Evolutionary conservation across 2,113 vertebrate species (phyloP).

Genomic region (Platysteira castanea): DNA sequence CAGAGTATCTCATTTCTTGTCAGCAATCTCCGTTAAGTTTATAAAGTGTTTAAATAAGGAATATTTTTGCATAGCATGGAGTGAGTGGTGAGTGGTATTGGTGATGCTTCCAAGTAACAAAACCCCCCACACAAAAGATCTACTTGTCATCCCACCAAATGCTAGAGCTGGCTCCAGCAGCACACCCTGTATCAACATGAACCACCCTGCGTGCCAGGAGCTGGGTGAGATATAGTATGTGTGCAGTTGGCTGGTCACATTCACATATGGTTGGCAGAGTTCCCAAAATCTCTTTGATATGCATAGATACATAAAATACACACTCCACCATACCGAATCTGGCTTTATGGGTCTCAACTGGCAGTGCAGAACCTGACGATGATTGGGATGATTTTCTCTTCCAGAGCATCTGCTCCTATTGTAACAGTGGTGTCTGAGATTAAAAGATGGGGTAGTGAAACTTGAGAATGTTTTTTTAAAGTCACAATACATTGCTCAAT

Average conservation of each 20-base stretch:
- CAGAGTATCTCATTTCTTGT: constrained; percentile 3
- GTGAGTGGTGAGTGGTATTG: constrained; percentile 3
- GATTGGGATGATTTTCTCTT: not conserved
- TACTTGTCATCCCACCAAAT: not conserved
- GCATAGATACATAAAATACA: not conserved
- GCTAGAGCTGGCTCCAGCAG: constrained; percentile 7
- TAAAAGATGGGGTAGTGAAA: not conserved
- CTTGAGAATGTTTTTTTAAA: not conserved
- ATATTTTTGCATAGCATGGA: constrained; percentile 52
- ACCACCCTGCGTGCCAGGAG: not conserved
- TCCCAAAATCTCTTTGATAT: not conserved
- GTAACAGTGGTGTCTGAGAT: not conserved
- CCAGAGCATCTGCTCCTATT: not conserved
- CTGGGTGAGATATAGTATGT: not conserved
- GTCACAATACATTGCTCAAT: not conserved
- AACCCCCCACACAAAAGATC: not conserved
- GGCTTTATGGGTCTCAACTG: not conserved
- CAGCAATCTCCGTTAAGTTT: constrained; percentile 50
- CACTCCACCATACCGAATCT: not conserved
- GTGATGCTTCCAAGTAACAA: not conserved
- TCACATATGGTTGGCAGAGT: not conserved
- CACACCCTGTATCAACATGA: not conserved
- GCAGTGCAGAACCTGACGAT: not conserved
- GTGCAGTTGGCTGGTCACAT: not conserved
- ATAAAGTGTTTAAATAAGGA: constrained; percentile 10